Conservation (phyloP, 2,113 vertebrate genomes). For the Oriolus oriolus region DNA sequence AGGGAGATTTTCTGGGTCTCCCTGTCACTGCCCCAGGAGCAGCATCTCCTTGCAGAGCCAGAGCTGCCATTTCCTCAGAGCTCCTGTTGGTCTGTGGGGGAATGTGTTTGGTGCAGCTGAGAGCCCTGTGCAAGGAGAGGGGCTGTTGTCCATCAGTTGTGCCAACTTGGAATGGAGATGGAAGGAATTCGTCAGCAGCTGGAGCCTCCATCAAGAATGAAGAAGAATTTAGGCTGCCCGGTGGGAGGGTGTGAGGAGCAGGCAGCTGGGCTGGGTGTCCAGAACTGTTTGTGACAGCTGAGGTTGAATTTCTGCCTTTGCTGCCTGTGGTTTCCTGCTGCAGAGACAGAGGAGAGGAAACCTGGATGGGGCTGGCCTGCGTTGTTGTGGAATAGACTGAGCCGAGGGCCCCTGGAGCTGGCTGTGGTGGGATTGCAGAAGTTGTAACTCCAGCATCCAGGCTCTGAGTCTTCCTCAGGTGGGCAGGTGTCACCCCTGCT, state of each 20-base stretch:
- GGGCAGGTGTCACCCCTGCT: not conserved
- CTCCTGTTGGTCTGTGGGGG: not conserved
- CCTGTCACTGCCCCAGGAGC: not conserved
- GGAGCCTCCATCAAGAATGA: not conserved
- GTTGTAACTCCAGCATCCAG: not conserved
- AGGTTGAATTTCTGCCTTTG: not conserved
- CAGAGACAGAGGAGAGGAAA: not conserved
- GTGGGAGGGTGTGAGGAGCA: not conserved
- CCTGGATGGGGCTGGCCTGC: rapidly evolving
- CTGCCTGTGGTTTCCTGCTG: not conserved
- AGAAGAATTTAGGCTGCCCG: rapidly evolving
- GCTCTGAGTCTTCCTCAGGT: not conserved
- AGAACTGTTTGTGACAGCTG: not conserved
- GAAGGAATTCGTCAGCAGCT: not conserved
- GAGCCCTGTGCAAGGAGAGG: not conserved
- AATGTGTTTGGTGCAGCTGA: not conserved
- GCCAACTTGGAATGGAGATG: not conserved
- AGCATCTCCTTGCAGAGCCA: not conserved
- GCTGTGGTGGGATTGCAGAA: not conserved
- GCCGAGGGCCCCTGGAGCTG: not conserved
- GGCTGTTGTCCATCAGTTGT: not conserved
- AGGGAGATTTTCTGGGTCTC: not conserved
- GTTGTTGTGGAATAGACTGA: not conserved
- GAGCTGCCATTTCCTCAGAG: not conserved
- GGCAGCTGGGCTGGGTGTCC: not conserved